Evolutionary conservation across 2,797 vertebrate species (phyloP), one percentile per base, ranked within the genome.

Genomic region (Peromyscus melanophrys): DNA sequence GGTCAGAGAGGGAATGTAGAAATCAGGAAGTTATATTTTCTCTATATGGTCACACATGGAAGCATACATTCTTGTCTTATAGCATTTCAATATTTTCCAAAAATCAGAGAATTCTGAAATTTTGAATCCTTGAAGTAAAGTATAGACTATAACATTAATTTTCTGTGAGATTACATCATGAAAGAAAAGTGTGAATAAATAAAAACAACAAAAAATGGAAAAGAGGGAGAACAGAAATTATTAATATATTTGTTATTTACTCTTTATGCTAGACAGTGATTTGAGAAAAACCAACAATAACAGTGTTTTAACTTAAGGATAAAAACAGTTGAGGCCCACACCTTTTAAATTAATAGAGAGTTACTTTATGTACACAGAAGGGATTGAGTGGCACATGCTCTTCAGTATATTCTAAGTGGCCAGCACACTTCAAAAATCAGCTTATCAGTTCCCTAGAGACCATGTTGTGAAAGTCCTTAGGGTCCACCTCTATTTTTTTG

Each of bases 1-100:
- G 98, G 40, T 96, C 95, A 97, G 95, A 77, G 95, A 97, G 97
- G 98, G 98, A 98, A 98, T 98, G 98, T 97, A 97, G 97, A 98
- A 98, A 98, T 97, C 96, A 97, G 97, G 96, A 96, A 34, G 14
- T 40, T 21, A 73, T 91, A 0, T 73, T 88, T 92, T 76, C 7
- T 14, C 16, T 69, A 29, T n/a, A 76, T 57, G 19, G 27, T 1
- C 23, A 65, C 27, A 92, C 4, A 23, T 10, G 59, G 27, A 46
- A 34, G 40, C 16, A 78, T 49, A 59, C 17, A 76, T 21, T 57
- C 11, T 14, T 29, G 2, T 34, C 6, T 59, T 59, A 13, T 12
- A 88, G 29, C 1, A 90, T 69, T 83, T 81, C 90, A 59, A 29
- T 37, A 77, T 69, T 49, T 95, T 25, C 7, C 92, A 55, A 34